These are phyloP conservation scores for Cheilosia scutellata DNA, from an alignment of 2,888 invertebrate genomes.

Conservation along the genomic window DNA sequence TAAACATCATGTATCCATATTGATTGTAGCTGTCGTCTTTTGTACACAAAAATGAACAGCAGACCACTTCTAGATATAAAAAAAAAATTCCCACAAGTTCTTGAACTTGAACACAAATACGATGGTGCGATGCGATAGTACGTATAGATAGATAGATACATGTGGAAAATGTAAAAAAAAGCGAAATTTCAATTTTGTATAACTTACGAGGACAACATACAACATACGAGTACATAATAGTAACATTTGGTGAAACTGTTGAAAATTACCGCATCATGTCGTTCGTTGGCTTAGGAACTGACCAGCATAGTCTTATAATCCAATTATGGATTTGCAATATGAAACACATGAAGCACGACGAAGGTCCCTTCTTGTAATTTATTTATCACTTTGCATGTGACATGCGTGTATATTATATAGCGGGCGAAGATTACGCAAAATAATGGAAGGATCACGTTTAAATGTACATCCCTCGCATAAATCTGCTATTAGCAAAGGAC, in stretches of 20 bases:
- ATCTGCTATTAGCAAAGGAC: no score
- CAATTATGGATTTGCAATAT: constrained; percentile 47
- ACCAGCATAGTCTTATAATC: constrained; percentile 38
- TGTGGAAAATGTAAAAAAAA: no score
- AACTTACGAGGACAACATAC: no score
- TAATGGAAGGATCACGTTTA: no score
- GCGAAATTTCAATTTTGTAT: no score
- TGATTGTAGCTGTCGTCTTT: constrained; percentile 66
- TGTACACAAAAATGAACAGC: constrained; percentile 13
- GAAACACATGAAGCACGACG: constrained; percentile 16
- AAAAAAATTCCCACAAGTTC: constrained; percentile 22
- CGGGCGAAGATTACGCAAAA: neutral
- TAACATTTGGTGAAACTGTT: neutral
- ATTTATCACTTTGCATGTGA: neutral
- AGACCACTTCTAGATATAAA: neutral
- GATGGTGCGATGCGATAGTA: constrained; percentile 1
- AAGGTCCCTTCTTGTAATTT: neutral
- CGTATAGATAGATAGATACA: no score
- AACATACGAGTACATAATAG: neutral
- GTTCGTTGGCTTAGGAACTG: constrained; percentile 18
- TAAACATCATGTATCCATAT: constrained; percentile 67
- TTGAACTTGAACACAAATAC: constrained; percentile 58
- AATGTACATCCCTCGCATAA: no score
- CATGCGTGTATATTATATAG: neutral
- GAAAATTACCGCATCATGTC: constrained; percentile 35